Evolutionary conservation across 2,888 invertebrate species (phyloP).

Genomic region (Megaustenia siamemsis): DNA sequence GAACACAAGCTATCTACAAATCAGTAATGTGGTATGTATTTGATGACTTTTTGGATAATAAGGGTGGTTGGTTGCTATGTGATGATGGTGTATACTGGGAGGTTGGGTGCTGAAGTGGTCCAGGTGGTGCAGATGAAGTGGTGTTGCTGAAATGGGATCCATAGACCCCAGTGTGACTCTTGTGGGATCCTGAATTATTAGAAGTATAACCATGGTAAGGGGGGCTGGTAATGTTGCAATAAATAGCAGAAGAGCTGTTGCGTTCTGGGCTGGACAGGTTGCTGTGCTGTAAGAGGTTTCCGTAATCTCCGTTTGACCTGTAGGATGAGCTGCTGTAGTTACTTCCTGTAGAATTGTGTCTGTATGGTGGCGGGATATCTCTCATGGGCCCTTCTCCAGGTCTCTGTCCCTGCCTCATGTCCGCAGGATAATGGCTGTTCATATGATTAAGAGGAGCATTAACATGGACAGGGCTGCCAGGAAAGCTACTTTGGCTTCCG

Average conservation of each 20-base stretch:
- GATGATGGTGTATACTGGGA: constrained; percentile 40
- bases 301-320: neutral
- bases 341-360: neutral
- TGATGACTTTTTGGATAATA: constrained; percentile 15
- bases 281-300: constrained; percentile 43
- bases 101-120: constrained; percentile 48
- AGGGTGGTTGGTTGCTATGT: constrained; percentile 14
- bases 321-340: constrained; percentile 28
- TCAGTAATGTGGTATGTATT: constrained; percentile 55
- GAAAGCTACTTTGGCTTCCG: constrained; percentile 50
- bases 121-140: constrained; percentile 36
- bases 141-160: neutral
- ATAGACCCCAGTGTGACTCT: neutral
- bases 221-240: neutral
- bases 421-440: constrained; percentile 7
- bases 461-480: constrained; percentile 42
- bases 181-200: neutral
- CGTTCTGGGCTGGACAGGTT: constrained; percentile 34
- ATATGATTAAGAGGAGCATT: constrained; percentile 2
- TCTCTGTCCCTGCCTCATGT: neutral
- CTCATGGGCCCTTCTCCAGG: neutral
- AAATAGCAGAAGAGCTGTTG: neutral
- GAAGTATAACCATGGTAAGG: neutral
- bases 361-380: neutral
- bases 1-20: constrained; percentile 54